These are phyloP conservation scores for Resseliella maxima DNA, from an alignment of 2,888 invertebrate species.

Conservation along the genomic window DNA sequence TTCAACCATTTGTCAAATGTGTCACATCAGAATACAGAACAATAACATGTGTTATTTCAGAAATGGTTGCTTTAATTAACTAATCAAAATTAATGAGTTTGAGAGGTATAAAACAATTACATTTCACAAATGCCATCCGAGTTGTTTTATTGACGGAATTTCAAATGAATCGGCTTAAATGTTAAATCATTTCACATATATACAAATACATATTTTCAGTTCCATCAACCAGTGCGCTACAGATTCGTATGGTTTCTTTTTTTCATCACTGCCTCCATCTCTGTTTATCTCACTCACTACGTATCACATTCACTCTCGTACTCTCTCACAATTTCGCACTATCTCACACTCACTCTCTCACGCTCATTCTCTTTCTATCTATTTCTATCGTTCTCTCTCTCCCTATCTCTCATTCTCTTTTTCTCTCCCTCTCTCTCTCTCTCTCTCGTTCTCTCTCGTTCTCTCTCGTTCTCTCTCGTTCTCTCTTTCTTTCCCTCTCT, in stretches of 20 bases:
- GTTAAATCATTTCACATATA: background rate
- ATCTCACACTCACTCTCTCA: too few relatives aligned
- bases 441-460: background rate
- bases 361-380: too few relatives aligned
- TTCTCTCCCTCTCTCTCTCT: background rate
- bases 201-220: background rate
- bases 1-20: conserved; percentile 16
- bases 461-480: too few relatives aligned
- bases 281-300: background rate
- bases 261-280: too few relatives aligned
- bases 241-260: background rate
- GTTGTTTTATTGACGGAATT: conserved; percentile 32
- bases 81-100: conserved; percentile 34
- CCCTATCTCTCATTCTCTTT: too few relatives aligned
- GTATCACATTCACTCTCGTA: too few relatives aligned
- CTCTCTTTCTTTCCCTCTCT: too few relatives aligned
- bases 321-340: too few relatives aligned
- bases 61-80: conserved; percentile 28
- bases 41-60: conserved; percentile 31
- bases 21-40: conserved; percentile 5
- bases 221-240: background rate
- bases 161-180: conserved; percentile 34
- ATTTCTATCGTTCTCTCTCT: too few relatives aligned
- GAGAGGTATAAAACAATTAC: conserved; percentile 18
- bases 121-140: background rate